Evolutionary conservation across 2,888 invertebrate genomes (phyloP).

Genomic region (Hipparchia semele): DNA sequence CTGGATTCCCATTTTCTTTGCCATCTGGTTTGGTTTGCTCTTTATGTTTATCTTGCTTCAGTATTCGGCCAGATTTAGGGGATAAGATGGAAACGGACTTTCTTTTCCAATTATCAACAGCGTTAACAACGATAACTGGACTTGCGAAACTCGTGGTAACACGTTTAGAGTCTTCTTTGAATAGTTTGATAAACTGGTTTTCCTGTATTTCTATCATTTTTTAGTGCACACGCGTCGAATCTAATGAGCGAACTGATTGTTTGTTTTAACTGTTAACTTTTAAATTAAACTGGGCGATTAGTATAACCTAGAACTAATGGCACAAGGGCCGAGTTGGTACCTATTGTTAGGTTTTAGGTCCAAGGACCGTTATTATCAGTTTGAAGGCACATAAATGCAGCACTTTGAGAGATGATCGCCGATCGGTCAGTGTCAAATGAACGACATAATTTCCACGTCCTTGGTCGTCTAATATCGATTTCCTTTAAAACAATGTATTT

Average conservation of each 20-base stretch:
- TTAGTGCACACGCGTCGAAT: conserved; percentile 39
- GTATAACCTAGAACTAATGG: conserved; percentile 38
- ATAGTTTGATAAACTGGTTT: conserved; percentile 55
- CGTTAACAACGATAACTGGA: conserved; percentile 47
- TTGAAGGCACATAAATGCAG: conserved; percentile 38
- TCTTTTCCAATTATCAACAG: conserved; percentile 59
- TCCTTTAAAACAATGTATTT: neutral
- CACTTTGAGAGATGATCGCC: conserved; percentile 14
- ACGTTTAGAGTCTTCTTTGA: conserved; percentile 60
- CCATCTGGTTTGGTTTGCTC: conserved; percentile 34
- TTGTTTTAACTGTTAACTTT: conserved; percentile 28
- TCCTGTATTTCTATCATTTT: conserved; percentile 63
- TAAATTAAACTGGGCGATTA: conserved; percentile 32
- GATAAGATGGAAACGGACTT: conserved; percentile 69
- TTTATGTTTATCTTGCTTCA: conserved; percentile 42
- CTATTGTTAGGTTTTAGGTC: conserved; percentile 35
- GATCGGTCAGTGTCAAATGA: neutral
- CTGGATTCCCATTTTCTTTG: conserved; percentile 38
- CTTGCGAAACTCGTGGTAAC: conserved; percentile 57
- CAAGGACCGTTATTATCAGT: conserved; percentile 42
- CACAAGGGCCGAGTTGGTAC: conserved; percentile 39
- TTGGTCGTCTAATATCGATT: conserved; percentile 9
- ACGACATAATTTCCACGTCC: conserved; percentile 16
- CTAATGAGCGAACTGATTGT: conserved; percentile 31
- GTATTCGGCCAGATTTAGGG: conserved; percentile 64